Conservation (phyloP, 1,140 invertebrate species). For the Brachionus rubens region DNA sequence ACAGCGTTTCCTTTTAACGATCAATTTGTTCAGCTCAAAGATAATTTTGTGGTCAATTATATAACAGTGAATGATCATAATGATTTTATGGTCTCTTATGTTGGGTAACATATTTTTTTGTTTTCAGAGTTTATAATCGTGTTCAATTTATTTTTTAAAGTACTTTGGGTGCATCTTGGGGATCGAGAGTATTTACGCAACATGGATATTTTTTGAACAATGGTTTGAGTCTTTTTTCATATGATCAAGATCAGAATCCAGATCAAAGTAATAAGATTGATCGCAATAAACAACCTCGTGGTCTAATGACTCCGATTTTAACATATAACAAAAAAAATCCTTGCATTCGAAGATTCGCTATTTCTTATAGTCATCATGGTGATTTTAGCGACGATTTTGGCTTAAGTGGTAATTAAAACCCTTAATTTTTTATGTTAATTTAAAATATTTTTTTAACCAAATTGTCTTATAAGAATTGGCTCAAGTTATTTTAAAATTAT, state of each 20-base stretch:
- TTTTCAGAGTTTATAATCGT: too few species aligned
- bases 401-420: not conserved
- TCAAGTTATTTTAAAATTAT: conserved; percentile 3
- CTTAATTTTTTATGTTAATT: not conserved
- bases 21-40: not conserved
- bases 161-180: conserved; percentile 15
- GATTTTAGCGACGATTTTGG: not conserved
- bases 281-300: conserved; percentile 16
- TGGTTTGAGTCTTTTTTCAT: conserved; percentile 36
- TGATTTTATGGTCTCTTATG: conserved; percentile 45
- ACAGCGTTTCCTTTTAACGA: not conserved
- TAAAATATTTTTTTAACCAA: not conserved
- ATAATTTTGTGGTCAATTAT: conserved; percentile 3
- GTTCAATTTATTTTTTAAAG: not conserved
- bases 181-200: not conserved
- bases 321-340: conserved; percentile 37
- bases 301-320: conserved; percentile 31
- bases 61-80: conserved; percentile 44
- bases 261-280: not conserved
- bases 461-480: conserved; percentile 2
- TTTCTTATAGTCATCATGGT: conserved; percentile 22
- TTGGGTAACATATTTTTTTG: conserved; percentile 17
- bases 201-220: conserved; percentile 40
- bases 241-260: not conserved
- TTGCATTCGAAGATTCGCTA: conserved; percentile 27